Conservation (phyloP, 1,140 invertebrate genomes). For the Sarcophaga peregrina region DNA sequence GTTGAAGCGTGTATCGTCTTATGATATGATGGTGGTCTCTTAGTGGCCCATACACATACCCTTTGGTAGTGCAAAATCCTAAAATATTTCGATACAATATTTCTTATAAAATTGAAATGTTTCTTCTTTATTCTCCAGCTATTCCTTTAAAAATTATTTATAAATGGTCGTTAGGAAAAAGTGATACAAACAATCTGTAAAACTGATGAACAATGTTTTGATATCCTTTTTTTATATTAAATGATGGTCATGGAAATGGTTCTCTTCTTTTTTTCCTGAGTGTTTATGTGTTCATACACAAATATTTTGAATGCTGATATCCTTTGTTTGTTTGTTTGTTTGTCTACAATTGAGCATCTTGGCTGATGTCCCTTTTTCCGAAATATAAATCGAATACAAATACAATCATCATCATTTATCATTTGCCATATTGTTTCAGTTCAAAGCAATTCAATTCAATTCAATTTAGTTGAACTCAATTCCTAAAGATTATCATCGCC, state of each 20-base stretch:
- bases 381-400: not conserved
- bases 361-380: not conserved
- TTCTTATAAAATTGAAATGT: slow-evolving; percentile 17
- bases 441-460: slow-evolving; percentile 51
- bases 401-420: slow-evolving; percentile 61
- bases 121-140: not conserved
- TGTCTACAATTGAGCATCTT: not conserved
- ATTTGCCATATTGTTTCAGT: slow-evolving; percentile 64
- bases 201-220: slow-evolving; percentile 34
- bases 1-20: not conserved
- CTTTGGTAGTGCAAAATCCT: too few species aligned
- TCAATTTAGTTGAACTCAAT: too few species aligned
- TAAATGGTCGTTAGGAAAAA: not conserved
- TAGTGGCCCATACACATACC: too few species aligned
- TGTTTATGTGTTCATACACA: not conserved
- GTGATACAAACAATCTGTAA: not conserved
- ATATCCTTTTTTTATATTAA: slow-evolving; percentile 32
- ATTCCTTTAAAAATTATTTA: slow-evolving; percentile 12
- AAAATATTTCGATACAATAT: not conserved
- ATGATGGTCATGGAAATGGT: not conserved
- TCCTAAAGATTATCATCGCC: slow-evolving; percentile 58
- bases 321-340: not conserved
- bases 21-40: slow-evolving; percentile 29
- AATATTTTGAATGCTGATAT: not conserved
- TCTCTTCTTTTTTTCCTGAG: not conserved